Evolutionary conservation across 2,113 vertebrate genomes (phyloP).

Genomic region (Tyrannus savana): DNA sequence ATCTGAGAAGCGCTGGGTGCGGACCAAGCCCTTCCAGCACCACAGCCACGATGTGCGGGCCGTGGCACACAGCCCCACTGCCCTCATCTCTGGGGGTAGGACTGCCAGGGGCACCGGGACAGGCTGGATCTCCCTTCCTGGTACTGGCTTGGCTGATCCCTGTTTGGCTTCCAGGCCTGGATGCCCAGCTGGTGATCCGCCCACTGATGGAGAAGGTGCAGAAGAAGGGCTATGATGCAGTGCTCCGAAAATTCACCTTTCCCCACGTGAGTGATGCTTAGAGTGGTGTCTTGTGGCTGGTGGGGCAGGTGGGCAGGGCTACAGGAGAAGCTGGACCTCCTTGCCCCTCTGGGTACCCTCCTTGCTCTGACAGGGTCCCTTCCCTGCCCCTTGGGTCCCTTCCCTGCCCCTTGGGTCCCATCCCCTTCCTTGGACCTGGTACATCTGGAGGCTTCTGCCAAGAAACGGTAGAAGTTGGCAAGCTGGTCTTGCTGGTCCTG

Average conservation of each 20-base stretch:
- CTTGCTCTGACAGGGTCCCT: too few relatives aligned
- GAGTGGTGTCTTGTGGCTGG: too few relatives aligned
- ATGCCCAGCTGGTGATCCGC: slow-evolving; percentile 89
- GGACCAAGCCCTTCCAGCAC: slow-evolving; percentile 89
- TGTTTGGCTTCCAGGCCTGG: slow-evolving; percentile 79
- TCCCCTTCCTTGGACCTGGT: background rate
- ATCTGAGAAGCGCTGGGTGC: slow-evolving; percentile 84
- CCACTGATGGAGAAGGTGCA: slow-evolving; percentile 91
- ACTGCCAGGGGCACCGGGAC: accelerated
- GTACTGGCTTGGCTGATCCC: accelerated
- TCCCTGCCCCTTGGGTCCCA: background rate
- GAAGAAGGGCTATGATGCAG: slow-evolving; percentile 79
- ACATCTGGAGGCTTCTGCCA: background rate
- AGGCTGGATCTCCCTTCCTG: accelerated
- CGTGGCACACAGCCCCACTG: slow-evolving; percentile 80
- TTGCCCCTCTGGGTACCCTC: background rate
- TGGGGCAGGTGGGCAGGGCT: background rate
- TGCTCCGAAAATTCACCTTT: slow-evolving; percentile 83
- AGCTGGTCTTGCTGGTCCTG: slow-evolving; percentile 15
- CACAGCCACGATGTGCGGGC: slow-evolving; percentile 91
- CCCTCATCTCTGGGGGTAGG: slow-evolving; percentile 90
- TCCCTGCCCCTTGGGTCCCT: background rate
- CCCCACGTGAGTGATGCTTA: slow-evolving; percentile 84
- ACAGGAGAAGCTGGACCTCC: background rate
- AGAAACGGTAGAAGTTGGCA: background rate